phyloP scores from a whole-genome alignment of 2,888 invertebrate species.

The Ennomos fuscantarius region DNA sequence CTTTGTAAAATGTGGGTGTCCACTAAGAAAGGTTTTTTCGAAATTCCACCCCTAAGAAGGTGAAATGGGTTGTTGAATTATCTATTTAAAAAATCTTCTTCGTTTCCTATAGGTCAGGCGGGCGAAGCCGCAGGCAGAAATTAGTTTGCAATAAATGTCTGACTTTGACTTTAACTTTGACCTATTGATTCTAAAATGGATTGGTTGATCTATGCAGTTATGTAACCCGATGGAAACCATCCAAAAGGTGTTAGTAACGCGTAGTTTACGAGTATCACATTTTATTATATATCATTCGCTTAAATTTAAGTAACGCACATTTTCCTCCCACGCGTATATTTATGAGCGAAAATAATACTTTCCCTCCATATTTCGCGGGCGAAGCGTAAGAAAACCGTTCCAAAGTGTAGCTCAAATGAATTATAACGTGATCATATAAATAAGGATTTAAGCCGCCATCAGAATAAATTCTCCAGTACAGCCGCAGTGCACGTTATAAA shows the following conservation, averaged over 20 bases:
- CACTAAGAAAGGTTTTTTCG: too few species aligned
- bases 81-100: too few species aligned
- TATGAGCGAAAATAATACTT: slow-evolving; percentile 34
- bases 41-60: too few species aligned
- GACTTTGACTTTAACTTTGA: too few species aligned
- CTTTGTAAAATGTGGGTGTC: too few species aligned
- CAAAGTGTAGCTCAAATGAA: slow-evolving; percentile 55
- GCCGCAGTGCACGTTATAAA: slow-evolving; percentile 43
- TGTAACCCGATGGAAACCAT: neutral
- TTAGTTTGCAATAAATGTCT: too few species aligned
- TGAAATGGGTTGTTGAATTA: too few species aligned
- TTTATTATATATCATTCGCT: slow-evolving; percentile 29
- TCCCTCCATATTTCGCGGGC: slow-evolving; percentile 31
- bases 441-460: slow-evolving; percentile 76
- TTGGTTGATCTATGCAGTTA: too few species aligned
- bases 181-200: too few species aligned
- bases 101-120: too few species aligned
- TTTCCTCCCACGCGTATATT: slow-evolving; percentile 23
- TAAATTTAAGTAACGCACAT: slow-evolving; percentile 29
- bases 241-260: slow-evolving; percentile 10
- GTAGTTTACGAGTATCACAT: slow-evolving; percentile 18
- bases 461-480: slow-evolving; percentile 66
- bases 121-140: too few species aligned
- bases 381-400: slow-evolving; percentile 37
- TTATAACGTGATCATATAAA: slow-evolving; percentile 79